Evolutionary conservation across 2,797 vertebrate species (phyloP), one percentile per base, ranked within the genome.

Genomic region (Sternarchorhynchus goeldii): DNA sequence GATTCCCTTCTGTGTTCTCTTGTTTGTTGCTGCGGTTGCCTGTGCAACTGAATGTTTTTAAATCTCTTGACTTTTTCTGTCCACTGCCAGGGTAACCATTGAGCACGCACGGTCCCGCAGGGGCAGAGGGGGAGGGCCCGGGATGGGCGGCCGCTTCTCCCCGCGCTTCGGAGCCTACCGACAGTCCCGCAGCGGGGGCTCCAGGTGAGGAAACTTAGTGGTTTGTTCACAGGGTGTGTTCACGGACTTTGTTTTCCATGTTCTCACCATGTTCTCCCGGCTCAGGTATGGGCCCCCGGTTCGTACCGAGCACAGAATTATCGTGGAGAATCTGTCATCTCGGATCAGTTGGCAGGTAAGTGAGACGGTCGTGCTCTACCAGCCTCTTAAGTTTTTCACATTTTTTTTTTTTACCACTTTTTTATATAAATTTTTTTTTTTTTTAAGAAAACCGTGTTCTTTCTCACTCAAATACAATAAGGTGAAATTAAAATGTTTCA

Each of bases 321-420:
- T 97, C 82, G 96, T 97, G 63, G 95, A 97, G 89, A 97, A 97
- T 86, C 94, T 97, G 31, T 97, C 96, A 0, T 96, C 96, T 2
- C 94, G 95, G 29, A 95, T 97, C 74, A 97, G 95, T 89, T 97
- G 96, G 96, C 96, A 97, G 95, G 96, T 97, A 93, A 93, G 94
- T 85, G 81, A 74, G 34, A 45, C 29, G 39, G 25, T 50, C 64
- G 6, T 56, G 14, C 36, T n/a, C 53, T 31, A 73, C 53, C 39
- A 55, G 18, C n/a, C 65, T 12, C 73, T 45, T 36, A 39, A 45
- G 2, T 17, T 64, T 68, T 68, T 25, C 36, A 62, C 36, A 50
- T 29, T 20, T 75, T 67, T 16, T 53, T 25, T 29, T 6, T 32
- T 2, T 36, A 14, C 18, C 31, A 29, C 31, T 3, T 12, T 72